These are phyloP conservation scores for Chauna torquata DNA, from an alignment of 2,113 vertebrate genomes.

Conservation along the genomic window DNA sequence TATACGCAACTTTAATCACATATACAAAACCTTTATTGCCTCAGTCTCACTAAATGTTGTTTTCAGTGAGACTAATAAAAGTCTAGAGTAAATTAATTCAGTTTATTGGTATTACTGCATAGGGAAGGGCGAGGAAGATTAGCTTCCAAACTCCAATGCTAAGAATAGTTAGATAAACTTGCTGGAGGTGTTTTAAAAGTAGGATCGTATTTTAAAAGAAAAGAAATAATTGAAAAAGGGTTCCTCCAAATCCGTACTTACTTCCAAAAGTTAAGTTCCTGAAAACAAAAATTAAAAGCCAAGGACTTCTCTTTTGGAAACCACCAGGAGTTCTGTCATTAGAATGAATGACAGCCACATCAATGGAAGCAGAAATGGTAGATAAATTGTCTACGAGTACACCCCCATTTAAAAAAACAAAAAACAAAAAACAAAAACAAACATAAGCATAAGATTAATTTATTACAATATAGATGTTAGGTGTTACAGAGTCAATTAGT, in stretches of 20 bases:
- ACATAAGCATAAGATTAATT: background rate
- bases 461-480: background rate
- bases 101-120: background rate
- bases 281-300: background rate
- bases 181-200: background rate
- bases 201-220: background rate
- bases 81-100: background rate
- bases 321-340: background rate
- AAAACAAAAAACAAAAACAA: background rate
- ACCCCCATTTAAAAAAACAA: background rate
- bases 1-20: background rate
- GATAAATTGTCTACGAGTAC: background rate
- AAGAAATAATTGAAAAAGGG: background rate
- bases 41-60: background rate
- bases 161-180: background rate
- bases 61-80: background rate
- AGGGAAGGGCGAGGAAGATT: background rate
- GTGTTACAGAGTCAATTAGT: slow-evolving; percentile 13
- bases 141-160: background rate
- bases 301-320: background rate
- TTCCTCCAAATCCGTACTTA: background rate
- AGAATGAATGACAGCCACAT: background rate
- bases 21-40: background rate
- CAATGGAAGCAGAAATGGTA: background rate
- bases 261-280: background rate